Evolutionary conservation across 1,140 invertebrate species (phyloP), one percentile per base, ranked within the genome.

Genomic region (Lysiphlebus fabarum): DNA sequence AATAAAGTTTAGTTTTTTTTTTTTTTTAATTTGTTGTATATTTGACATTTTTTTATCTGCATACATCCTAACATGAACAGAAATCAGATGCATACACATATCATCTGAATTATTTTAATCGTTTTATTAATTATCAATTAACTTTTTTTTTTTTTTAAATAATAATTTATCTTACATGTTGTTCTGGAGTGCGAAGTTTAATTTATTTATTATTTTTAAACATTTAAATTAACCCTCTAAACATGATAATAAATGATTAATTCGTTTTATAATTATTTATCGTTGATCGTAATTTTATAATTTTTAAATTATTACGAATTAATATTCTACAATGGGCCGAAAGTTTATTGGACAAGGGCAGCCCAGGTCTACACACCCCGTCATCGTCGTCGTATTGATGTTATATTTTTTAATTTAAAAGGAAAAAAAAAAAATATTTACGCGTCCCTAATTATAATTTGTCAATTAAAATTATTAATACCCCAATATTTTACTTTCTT

Each of bases 281-380:
- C 63, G 55, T 66, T 59, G 43, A 63, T 62, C 64, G 70, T 72
- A 66, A 70, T 69, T 58, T 45, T 60, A 65, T 68, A 65, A 64
- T 69, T 65, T 65, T 57, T 65, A 55, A 58, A 54, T 67, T 56
- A 62, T 70, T 69, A 71, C 64, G 66, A 67, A 65, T 71, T 67
- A 76, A 75, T 77, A 78, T 78, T 80, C 77, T 80, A 80, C 77
- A 80, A 78, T 68, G 77, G 77, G 77, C 77, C 77, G 76, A 78
- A 69, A 69, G 63, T 74, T 26, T 26, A 72, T 74, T 71, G 75
- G 77, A 71, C 71, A 72, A 76, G 76, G 75, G 76, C 74, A 74
- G 77, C 76, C 78, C 77, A 79, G 58, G 75, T 77, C 78, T 80
- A 80, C 77, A 70, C 71, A 69, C 74, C 78, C 78, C 76, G 77